Conservation (phyloP, 2,797 vertebrate genomes). For the Sebastolobus alascanus region DNA sequence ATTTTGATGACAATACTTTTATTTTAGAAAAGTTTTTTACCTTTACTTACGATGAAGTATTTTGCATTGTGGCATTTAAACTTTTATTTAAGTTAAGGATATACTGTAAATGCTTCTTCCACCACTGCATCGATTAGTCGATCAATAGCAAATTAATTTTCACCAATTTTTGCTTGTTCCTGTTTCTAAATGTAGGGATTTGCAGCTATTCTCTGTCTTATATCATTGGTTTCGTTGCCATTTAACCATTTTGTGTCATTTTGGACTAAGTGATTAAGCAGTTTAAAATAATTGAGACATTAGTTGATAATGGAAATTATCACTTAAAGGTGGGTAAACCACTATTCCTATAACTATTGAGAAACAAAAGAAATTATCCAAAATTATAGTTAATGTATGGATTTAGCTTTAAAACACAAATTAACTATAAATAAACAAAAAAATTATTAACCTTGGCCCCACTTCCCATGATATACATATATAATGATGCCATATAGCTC, state of each 20-base stretch:
- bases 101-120: background rate
- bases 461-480: background rate
- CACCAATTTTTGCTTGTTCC: background rate
- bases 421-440: background rate
- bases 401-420: background rate
- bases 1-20: background rate
- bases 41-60: background rate
- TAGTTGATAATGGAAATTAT: background rate
- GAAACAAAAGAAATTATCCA: background rate
- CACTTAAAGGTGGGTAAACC: background rate
- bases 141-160: background rate
- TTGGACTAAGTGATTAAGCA: background rate
- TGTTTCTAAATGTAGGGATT: background rate
- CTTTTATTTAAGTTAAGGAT: background rate
- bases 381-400: background rate
- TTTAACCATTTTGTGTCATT: background rate
- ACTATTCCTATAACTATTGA: background rate
- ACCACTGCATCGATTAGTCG: background rate
- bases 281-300: background rate
- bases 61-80: background rate
- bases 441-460: background rate
- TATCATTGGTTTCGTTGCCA: background rate
- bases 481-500: background rate
- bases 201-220: background rate
- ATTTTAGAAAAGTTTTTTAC: background rate